Percentiles rank a stretch among this genome's conserved stretches.
Conservation (phyloP, 2,113 vertebrate species). For the Heterotilapia buettikoferi region DNA sequence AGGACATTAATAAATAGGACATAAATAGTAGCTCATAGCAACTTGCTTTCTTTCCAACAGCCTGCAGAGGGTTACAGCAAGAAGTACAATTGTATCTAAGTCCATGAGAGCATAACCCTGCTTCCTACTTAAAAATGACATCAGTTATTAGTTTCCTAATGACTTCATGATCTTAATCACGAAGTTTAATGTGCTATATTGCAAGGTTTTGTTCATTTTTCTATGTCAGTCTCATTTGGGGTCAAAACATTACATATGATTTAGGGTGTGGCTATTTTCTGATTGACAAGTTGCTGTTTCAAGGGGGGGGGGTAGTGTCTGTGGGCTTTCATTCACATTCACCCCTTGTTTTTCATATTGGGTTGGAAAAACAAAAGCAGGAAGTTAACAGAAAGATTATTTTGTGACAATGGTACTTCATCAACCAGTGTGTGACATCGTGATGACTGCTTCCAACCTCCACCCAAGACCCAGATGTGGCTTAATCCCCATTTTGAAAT, state of each 20-base stretch:
- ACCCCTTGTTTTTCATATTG: neutral
- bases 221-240: neutral
- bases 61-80: neutral
- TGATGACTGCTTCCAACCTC: too few relatives aligned
- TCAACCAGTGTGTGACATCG: neutral
- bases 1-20: neutral
- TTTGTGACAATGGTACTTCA: neutral
- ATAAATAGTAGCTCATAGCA: neutral
- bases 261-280: neutral
- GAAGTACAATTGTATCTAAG: neutral
- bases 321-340: neutral
- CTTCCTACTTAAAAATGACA: neutral
- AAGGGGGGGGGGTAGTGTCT: accelerated
- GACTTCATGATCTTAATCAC: neutral
- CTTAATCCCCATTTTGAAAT: neutral
- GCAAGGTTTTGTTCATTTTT: neutral
- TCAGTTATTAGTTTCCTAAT: neutral
- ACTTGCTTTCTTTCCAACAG: neutral
- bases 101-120: accelerated
- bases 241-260: neutral
- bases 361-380: neutral
- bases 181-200: neutral
- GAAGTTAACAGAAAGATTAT: accelerated
- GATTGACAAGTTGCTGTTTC: neutral
- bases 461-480: neutral